Evolutionary conservation across 2,888 invertebrate species (phyloP).

Genomic region (Nezara viridula): DNA sequence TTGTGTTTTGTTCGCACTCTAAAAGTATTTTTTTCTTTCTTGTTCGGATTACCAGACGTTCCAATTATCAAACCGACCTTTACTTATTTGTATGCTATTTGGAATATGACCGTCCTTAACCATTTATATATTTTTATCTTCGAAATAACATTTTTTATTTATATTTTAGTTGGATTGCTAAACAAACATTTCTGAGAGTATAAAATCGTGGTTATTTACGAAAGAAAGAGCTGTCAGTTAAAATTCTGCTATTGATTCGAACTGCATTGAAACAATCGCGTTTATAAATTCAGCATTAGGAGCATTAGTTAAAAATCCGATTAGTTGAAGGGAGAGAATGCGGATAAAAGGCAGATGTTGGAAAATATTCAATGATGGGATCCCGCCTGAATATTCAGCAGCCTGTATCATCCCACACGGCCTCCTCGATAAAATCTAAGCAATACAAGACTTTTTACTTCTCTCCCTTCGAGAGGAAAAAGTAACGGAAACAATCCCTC

Average conservation of each 20-base stretch:
- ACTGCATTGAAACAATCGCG: not conserved
- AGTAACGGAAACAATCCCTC: slow-evolving; percentile 33
- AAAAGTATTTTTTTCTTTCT: no score
- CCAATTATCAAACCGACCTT: no score
- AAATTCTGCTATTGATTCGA: not conserved
- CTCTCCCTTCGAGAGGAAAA: slow-evolving; percentile 3
- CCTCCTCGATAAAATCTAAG: slow-evolving; percentile 10
- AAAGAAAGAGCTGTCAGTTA: no score
- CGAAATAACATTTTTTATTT: no score
- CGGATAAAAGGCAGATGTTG: not conserved
- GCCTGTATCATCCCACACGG: not conserved
- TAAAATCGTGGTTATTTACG: no score
- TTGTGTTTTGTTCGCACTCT: no score
- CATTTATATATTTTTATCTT: no score
- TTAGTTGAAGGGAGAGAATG: not conserved
- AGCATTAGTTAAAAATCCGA: not conserved
- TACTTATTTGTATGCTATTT: no score
- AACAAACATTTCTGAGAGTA: no score
- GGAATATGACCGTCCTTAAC: no score
- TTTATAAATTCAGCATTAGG: not conserved
- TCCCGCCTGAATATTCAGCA: not conserved
- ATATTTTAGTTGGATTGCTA: no score
- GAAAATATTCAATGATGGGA: not conserved
- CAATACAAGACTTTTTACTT: slow-evolving; percentile 35
- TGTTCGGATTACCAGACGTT: no score